Evolutionary conservation across 1,140 invertebrate genomes (phyloP).

Genomic region (Nephotettix cincticeps): DNA sequence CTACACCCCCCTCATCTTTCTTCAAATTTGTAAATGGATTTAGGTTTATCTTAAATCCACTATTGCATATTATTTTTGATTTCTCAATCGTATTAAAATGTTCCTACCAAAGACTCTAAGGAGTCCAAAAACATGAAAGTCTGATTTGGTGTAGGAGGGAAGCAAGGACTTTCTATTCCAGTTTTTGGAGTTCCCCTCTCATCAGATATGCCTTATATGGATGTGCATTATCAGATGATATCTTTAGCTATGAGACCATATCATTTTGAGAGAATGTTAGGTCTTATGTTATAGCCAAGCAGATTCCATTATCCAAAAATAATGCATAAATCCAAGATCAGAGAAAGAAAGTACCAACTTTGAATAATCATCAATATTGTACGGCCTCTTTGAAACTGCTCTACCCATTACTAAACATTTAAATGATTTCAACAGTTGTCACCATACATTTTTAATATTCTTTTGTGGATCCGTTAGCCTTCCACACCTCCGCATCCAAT

Average conservation of each 20-base stretch:
- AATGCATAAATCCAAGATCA: background rate
- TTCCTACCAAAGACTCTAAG: background rate
- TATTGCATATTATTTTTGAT: background rate
- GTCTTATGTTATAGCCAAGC: background rate
- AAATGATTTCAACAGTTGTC: background rate
- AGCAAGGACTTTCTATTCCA: background rate
- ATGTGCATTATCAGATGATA: background rate
- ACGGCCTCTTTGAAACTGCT: background rate
- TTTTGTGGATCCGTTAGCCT: background rate
- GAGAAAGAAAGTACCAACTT: background rate
- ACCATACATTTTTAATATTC: background rate
- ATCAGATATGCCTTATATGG: background rate
- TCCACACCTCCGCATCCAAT: background rate
- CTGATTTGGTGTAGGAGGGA: background rate
- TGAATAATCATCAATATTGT: background rate
- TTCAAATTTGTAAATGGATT: background rate
- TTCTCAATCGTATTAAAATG: background rate
- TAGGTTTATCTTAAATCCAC: background rate
- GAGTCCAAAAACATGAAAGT: background rate
- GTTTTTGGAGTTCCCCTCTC: background rate
- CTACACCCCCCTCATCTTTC: background rate
- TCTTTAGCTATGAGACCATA: background rate
- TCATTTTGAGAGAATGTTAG: background rate
- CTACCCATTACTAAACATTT: background rate
- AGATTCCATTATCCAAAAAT: background rate